These are phyloP conservation scores for Ctenodactylus gundi DNA, from an alignment of 2,113 vertebrate species.

Conservation along the genomic window DNA sequence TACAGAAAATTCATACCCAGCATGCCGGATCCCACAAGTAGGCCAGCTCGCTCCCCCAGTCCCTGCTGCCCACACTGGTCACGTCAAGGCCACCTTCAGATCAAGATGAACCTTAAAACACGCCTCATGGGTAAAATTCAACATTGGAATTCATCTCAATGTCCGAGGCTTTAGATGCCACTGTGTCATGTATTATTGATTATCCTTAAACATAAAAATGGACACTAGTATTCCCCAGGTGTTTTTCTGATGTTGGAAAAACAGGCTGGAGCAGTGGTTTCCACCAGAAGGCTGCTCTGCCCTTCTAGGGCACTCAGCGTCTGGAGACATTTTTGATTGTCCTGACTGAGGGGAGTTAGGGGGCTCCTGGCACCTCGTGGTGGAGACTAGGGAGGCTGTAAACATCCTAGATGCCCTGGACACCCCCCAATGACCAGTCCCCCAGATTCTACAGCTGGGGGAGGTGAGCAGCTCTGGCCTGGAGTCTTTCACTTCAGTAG, in stretches of 20 bases:
- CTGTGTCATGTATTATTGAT: background rate
- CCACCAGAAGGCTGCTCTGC: background rate
- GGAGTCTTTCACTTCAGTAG: background rate
- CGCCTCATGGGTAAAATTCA: background rate
- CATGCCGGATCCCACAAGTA: background rate
- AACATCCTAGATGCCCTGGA: background rate
- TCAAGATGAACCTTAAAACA: background rate
- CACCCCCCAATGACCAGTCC: background rate
- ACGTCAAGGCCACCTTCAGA: background rate
- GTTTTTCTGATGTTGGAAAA: slow-evolving; percentile 54
- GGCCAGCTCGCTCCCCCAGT: background rate
- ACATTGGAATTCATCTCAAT: background rate
- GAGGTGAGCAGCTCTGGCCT: fast-evolving
- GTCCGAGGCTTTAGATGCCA: slow-evolving; percentile 42
- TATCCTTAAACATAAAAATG: background rate
- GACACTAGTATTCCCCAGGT: background rate
- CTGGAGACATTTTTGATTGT: background rate
- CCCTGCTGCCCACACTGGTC: slow-evolving; percentile 1
- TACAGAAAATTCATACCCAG: background rate
- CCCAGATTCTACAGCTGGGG: fast-evolving
- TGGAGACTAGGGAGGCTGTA: background rate
- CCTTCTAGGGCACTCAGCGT: background rate
- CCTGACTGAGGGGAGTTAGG: fast-evolving
- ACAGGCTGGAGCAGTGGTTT: background rate
- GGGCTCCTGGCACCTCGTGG: background rate